A percentile compares a stretch with the other conserved stretches of the same genome.
Evolutionary conservation across 2,888 invertebrate genomes (phyloP).

Genomic region (Steromphala cineraria): DNA sequence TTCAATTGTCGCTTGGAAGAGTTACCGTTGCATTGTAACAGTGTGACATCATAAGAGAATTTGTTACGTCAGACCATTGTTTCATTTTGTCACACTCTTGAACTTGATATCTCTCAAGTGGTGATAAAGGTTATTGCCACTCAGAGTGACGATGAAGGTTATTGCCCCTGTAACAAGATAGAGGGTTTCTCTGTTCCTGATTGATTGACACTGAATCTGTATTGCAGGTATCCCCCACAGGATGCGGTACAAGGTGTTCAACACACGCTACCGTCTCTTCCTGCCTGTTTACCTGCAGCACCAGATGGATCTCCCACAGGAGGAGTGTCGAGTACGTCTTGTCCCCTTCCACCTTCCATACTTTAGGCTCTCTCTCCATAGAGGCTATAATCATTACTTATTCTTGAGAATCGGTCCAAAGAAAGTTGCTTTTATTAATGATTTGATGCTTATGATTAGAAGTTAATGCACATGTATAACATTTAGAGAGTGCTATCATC

Average conservation of each 20-base stretch:
- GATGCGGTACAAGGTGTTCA: conserved; percentile 95
- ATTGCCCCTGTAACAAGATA: no score
- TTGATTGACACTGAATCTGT: not conserved
- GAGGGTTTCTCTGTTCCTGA: no score
- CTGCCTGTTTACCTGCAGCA: conserved; percentile 29
- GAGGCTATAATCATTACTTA: not conserved
- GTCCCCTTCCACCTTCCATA: not conserved
- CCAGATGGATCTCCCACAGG: conserved; percentile 36
- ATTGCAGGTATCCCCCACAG: conserved; percentile 88
- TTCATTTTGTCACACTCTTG: no score
- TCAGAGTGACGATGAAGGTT: no score
- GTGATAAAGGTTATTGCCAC: no score
- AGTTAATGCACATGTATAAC: no score
- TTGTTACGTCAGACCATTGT: no score
- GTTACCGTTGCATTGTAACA: no score
- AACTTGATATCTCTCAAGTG: no score
- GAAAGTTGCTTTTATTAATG: not conserved
- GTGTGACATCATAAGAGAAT: no score
- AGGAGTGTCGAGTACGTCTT: conserved; percentile 45
- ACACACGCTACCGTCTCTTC: conserved; percentile 84
- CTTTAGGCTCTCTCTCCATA: not conserved
- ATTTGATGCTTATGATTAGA: not conserved
- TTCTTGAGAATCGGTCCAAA: not conserved
- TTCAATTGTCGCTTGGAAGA: no score
- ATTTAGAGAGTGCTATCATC: no score